Percentiles rank a stretch among this genome's conserved stretches.
phyloP scores from a whole-genome alignment of 2,797 vertebrate genomes.

The Galaxias olidus region DNA sequence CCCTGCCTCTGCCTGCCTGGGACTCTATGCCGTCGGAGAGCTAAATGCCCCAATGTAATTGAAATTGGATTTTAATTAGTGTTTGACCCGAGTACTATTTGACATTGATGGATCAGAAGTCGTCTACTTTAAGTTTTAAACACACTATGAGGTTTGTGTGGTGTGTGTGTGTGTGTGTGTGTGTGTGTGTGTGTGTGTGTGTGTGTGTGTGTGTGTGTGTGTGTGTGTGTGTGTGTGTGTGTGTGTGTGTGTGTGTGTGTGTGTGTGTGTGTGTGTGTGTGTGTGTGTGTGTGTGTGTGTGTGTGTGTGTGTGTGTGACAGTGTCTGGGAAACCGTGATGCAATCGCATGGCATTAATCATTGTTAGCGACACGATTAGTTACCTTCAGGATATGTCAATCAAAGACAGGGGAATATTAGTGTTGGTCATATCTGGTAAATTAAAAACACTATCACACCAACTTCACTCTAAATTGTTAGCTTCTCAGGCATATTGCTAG shows the following conservation, averaged over 20 bases:
- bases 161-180: neutral
- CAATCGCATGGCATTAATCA: slow-evolving; percentile 65
- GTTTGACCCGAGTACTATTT: too few species aligned
- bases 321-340: neutral
- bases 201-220: neutral
- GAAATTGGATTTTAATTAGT: too few species aligned
- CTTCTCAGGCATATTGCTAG: too few species aligned
- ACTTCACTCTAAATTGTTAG: too few species aligned
- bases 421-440: too few species aligned
- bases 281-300: neutral
- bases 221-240: neutral
- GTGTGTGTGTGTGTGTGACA: neutral
- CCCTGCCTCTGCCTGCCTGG: too few species aligned
- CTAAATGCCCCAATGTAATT: too few species aligned
- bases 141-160: neutral
- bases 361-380: slow-evolving; percentile 67
- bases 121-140: neutral
- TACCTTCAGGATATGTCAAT: slow-evolving; percentile 1
- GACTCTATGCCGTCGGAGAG: too few species aligned
- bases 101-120: neutral
- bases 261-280: neutral
- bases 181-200: neutral
- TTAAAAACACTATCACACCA: too few species aligned
- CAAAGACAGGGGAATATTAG: too few species aligned
- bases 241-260: neutral